A percentile compares a stretch with the other conserved stretches of the same genome.
phyloP scores from a whole-genome alignment of 2,797 vertebrate genomes.

The Anniella stebbinsi region DNA sequence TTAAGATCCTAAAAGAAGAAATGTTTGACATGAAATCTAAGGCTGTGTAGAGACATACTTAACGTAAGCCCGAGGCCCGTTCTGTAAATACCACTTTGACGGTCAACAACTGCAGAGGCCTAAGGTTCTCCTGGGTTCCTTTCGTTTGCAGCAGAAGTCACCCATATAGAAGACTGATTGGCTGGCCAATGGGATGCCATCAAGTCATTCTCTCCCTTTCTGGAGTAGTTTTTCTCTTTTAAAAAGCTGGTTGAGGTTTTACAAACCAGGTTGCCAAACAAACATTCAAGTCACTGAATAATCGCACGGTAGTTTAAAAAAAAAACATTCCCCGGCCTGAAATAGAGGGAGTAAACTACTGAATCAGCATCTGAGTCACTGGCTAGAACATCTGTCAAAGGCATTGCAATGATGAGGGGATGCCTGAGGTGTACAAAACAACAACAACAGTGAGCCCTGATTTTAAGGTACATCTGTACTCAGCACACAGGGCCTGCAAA shows the following conservation, averaged over 20 bases:
- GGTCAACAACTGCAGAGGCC: background rate
- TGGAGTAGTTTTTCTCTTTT: background rate
- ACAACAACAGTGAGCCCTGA: background rate
- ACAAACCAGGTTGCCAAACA: background rate
- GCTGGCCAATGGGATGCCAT: background rate
- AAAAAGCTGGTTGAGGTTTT: background rate
- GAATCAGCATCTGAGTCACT: too few relatives aligned
- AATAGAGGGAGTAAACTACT: too few relatives aligned
- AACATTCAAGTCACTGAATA: background rate
- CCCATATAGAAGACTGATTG: background rate
- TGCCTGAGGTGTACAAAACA: background rate
- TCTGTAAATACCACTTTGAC: background rate
- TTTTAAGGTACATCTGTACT: too few relatives aligned
- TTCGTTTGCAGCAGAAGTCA: background rate
- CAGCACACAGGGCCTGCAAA: too few relatives aligned
- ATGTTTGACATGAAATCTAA: background rate
- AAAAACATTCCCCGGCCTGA: background rate
- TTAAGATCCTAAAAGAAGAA: background rate
- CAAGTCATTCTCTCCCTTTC: background rate
- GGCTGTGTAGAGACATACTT: background rate
- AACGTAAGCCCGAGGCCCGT: background rate
- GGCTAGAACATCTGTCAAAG: too few relatives aligned
- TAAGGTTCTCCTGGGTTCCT: background rate
- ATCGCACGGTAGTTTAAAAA: background rate
- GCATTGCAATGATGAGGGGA: too few relatives aligned